phyloP scores from a whole-genome alignment of 2,797 vertebrate species.

The Malurus splendens region DNA sequence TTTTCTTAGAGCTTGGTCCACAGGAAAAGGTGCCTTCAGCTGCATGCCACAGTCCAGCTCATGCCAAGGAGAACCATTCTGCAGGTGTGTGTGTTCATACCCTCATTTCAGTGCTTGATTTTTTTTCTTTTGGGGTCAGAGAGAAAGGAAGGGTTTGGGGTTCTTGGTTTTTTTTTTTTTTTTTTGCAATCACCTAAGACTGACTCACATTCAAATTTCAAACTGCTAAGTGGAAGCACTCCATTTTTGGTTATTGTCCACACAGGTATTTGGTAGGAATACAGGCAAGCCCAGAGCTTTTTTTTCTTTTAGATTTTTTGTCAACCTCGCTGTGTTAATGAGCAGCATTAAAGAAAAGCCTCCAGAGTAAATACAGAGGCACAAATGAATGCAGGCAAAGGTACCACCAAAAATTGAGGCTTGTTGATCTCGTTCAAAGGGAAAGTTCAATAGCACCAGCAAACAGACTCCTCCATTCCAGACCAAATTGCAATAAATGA shows the following conservation, averaged over 20 bases:
- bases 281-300: not conserved
- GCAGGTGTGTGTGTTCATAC: not conserved
- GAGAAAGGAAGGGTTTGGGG: not conserved
- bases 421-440: not conserved
- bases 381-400: not conserved
- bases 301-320: not conserved
- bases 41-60: not conserved
- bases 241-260: not conserved
- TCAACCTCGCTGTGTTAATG: not conserved
- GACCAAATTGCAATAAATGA: not conserved
- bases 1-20: not conserved
- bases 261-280: not conserved
- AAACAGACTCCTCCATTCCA: not conserved
- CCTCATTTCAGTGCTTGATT: not conserved
- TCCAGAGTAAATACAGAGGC: not conserved
- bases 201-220: not conserved
- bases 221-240: not conserved
- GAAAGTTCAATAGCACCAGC: not conserved
- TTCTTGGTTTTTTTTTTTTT: accelerated
- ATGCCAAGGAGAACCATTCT: not conserved
- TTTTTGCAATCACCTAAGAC: not conserved
- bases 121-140: not conserved
- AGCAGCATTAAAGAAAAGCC: not conserved
- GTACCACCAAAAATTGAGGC: not conserved
- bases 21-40: not conserved